These are phyloP conservation scores for Clarias pachynema DNA, from an alignment of 2,797 vertebrate genomes.

Conservation along the genomic window DNA sequence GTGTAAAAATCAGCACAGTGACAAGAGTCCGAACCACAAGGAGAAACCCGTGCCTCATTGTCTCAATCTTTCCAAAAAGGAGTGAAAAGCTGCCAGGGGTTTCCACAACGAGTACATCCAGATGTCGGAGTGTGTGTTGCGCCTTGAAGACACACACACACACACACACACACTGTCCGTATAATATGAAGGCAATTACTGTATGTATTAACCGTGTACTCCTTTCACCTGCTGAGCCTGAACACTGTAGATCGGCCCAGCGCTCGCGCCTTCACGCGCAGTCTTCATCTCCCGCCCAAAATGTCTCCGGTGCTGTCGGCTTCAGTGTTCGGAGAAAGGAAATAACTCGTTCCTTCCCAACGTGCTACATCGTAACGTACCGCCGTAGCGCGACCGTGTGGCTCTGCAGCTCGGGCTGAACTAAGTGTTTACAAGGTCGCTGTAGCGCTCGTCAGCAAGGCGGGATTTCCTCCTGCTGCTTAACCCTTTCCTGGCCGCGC, in stretches of 20 bases:
- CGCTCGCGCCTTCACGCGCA: not conserved
- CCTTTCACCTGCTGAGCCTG: conserved; percentile 48
- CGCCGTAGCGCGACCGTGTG: not conserved
- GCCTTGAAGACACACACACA: not conserved
- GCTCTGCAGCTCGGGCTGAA: conserved; percentile 26
- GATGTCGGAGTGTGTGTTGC: not conserved
- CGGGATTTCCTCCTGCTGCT: conserved; percentile 62
- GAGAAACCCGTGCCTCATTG: conserved; percentile 41
- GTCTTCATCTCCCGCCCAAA: conserved; percentile 15
- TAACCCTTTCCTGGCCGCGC: conserved; percentile 60
- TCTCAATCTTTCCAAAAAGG: conserved; percentile 28
- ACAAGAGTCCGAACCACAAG: conserved; percentile 46
- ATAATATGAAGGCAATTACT: not conserved
- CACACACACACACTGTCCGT: not conserved
- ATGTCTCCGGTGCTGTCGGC: not conserved
- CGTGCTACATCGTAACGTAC: not conserved
- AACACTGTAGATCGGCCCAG: conserved; percentile 41
- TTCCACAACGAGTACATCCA: conserved; percentile 14
- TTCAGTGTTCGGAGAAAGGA: not conserved
- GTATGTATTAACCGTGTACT: not conserved
- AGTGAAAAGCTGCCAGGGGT: not conserved
- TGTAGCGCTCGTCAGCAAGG: conserved; percentile 34
- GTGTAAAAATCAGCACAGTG: conserved; percentile 51
- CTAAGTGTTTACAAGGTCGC: conserved; percentile 50
- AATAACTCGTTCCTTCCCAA: not conserved